Evolutionary conservation across 2,888 invertebrate species (phyloP).

Genomic region (Tipula vernalis): DNA sequence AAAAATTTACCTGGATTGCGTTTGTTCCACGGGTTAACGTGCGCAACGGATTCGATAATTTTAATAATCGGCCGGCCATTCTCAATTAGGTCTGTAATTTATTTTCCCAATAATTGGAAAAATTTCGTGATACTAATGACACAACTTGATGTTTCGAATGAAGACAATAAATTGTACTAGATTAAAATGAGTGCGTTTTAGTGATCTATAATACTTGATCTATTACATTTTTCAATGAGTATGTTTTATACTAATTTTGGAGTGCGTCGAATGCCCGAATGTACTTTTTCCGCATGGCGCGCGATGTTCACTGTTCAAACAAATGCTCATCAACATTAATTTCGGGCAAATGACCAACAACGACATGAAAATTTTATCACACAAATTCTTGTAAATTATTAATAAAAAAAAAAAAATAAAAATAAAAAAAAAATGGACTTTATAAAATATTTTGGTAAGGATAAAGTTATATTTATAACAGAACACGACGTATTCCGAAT

Average conservation of each 20-base stretch:
- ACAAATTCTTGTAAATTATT: not conserved
- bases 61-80: slow-evolving; percentile 34
- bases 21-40: slow-evolving; percentile 27
- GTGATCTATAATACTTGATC: too few relatives aligned
- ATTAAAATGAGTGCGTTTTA: not conserved
- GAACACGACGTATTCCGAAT: not conserved
- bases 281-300: too few relatives aligned
- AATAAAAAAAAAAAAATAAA: not conserved
- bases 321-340: not conserved
- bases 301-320: not conserved
- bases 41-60: slow-evolving; percentile 30
- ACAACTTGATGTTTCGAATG: not conserved
- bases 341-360: not conserved
- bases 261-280: too few relatives aligned
- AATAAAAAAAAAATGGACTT: not conserved
- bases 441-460: not conserved
- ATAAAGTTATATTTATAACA: not conserved
- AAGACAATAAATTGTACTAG: not conserved
- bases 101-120: not conserved
- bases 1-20: slow-evolving; percentile 28
- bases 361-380: not conserved
- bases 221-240: not conserved
- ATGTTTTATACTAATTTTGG: too few relatives aligned
- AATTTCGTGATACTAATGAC: not conserved
- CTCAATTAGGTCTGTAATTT: slow-evolving; percentile 21